Evolutionary conservation across 2,797 vertebrate species (phyloP).

Genomic region (Florisuga fusca): DNA sequence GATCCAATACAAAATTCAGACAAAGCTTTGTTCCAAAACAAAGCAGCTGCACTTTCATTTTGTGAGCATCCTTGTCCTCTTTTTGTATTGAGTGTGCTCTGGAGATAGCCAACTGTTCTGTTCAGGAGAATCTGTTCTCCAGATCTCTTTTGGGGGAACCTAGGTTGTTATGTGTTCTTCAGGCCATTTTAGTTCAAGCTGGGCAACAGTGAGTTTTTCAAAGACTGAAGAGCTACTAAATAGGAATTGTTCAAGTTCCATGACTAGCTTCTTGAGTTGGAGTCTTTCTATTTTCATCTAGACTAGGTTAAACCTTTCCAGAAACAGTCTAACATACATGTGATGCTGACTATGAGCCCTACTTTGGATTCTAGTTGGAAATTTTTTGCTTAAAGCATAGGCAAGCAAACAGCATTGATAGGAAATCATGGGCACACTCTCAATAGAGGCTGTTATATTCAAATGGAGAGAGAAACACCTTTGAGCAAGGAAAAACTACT

Average conservation of each 20-base stretch:
- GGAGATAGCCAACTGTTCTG: accelerated
- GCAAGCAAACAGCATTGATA: neutral
- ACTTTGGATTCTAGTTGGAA: neutral
- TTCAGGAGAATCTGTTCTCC: neutral
- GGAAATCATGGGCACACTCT: neutral
- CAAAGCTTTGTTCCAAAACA: neutral
- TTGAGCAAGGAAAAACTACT: neutral
- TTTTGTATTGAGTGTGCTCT: accelerated
- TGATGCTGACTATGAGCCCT: neutral
- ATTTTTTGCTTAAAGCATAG: neutral
- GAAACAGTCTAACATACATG: neutral
- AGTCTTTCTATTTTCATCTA: neutral
- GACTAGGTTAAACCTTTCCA: neutral
- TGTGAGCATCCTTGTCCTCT: neutral
- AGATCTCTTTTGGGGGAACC: neutral
- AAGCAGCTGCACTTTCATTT: neutral
- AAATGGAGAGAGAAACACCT: neutral
- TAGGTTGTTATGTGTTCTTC: neutral
- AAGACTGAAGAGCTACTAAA: neutral
- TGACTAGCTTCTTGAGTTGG: neutral
- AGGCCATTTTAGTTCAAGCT: neutral
- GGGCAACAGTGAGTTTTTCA: neutral
- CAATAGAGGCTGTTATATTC: neutral
- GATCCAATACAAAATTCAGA: neutral
- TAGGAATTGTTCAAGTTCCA: neutral